Conservation (phyloP, 2,797 vertebrate species). For the Pseudocheirus occidentalis region DNA sequence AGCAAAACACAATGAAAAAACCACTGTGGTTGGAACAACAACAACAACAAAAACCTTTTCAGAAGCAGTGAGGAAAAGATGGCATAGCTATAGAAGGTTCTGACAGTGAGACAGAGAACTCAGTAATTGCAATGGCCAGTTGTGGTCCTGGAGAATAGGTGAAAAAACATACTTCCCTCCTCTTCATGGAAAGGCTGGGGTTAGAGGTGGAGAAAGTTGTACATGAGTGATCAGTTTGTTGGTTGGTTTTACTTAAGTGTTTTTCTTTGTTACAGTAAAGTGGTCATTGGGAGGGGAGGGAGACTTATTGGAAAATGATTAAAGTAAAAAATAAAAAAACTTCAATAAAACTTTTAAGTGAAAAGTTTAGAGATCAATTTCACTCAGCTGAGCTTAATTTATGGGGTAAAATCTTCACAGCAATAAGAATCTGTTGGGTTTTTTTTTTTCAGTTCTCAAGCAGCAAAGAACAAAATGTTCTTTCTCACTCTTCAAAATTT, state of each 20-base stretch:
- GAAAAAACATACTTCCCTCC: background rate
- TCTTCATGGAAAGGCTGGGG: background rate
- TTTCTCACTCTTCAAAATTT: conserved; percentile 55
- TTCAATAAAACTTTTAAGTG: background rate
- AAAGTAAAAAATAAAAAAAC: background rate
- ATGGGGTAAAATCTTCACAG: background rate
- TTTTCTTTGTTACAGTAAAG: background rate
- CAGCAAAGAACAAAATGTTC: conserved; percentile 43
- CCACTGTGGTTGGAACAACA: background rate
- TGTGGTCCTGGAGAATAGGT: background rate
- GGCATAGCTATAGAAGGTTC: background rate
- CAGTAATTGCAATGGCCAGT: background rate
- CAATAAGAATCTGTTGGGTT: background rate
- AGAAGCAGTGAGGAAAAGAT: background rate
- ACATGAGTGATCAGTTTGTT: no score
- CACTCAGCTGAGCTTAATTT: background rate
- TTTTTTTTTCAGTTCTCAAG: background rate
- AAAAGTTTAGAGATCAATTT: background rate
- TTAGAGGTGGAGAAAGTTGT: background rate
- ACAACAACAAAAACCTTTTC: background rate
- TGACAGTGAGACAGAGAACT: background rate
- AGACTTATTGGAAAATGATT: background rate
- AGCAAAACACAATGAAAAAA: background rate
- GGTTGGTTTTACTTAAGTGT: background rate
- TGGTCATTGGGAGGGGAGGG: background rate